A percentile compares a stretch with the other conserved stretches of the same genome.
phyloP scores from a whole-genome alignment of 2,797 vertebrate species.

The Lithobates sylvaticus region DNA sequence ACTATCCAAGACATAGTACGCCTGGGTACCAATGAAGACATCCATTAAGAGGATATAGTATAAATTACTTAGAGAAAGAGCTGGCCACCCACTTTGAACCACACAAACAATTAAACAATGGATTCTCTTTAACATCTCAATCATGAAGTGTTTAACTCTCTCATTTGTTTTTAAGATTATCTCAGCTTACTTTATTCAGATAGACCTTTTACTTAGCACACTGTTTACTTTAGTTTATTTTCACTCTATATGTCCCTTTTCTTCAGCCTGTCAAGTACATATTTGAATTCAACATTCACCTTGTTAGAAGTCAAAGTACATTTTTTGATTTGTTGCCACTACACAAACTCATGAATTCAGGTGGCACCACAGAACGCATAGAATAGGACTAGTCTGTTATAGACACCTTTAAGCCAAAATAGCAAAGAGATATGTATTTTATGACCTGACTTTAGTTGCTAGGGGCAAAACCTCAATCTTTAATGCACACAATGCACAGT shows the following conservation, averaged over 20 bases:
- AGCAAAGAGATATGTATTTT: neutral
- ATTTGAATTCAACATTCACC: slow-evolving; percentile 19
- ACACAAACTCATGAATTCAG: slow-evolving; percentile 8
- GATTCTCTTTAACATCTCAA: slow-evolving; percentile 11
- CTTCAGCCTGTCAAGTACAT: slow-evolving; percentile 24
- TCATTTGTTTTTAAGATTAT: slow-evolving; percentile 28
- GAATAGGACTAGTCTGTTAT: neutral
- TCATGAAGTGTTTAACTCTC: slow-evolving; percentile 19
- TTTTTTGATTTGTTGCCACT: slow-evolving; percentile 34
- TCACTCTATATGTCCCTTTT: slow-evolving; percentile 32
- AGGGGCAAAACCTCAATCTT: neutral
- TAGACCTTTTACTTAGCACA: slow-evolving; percentile 23
- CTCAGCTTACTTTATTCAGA: slow-evolving; percentile 20
- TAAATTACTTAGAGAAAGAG: neutral
- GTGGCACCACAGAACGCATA: slow-evolving; percentile 13
- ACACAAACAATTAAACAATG: slow-evolving; percentile 24
- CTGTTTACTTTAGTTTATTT: slow-evolving; percentile 44
- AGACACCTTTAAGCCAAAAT: neutral
- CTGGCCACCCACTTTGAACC: slow-evolving; percentile 19
- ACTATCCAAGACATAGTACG: neutral
- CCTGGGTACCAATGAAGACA: neutral
- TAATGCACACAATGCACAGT: neutral
- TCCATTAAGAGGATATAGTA: neutral
- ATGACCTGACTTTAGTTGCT: neutral
- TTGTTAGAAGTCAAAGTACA: slow-evolving; percentile 19